Percentiles rank a stretch among this genome's conserved stretches.
phyloP scores from a whole-genome alignment of 2,888 invertebrate genomes.

The Ptilodon capucinus region DNA sequence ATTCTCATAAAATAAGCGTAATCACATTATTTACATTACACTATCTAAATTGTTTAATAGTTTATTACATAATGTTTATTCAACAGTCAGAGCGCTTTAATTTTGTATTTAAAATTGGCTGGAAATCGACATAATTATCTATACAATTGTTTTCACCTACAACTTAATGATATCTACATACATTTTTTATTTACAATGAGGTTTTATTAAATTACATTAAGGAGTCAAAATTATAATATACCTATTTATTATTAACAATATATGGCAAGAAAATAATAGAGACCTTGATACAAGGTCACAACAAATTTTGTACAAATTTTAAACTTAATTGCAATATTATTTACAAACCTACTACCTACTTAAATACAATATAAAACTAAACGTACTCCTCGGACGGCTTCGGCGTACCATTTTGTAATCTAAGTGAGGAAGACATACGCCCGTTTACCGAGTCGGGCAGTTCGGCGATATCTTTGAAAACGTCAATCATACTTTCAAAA shows the following conservation, averaged over 20 bases:
- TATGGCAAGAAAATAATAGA: conserved; percentile 78
- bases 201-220: conserved; percentile 5
- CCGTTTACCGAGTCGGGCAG: conserved; percentile 92
- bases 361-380: conserved; percentile 13
- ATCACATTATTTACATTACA: conserved; percentile 25
- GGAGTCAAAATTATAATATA: conserved; percentile 8
- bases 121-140: conserved; percentile 5
- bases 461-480: conserved; percentile 98
- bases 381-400: conserved; percentile 96
- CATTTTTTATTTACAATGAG: conserved; percentile 32
- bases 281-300: conserved; percentile 80
- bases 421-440: conserved; percentile 87
- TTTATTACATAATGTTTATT: conserved; percentile 4
- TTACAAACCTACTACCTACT: conserved; percentile 31
- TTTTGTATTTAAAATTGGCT: conserved; percentile 17
- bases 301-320: conserved; percentile 64
- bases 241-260: conserved; percentile 59
- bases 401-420: conserved; percentile 89
- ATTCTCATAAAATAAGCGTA: conserved; percentile 29
- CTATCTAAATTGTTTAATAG: conserved; percentile 5
- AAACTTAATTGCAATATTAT: conserved; percentile 42
- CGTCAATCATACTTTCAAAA: conserved; percentile 97
- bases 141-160: conserved; percentile 11
- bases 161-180: conserved; percentile 33
- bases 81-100: conserved; percentile 29